phyloP scores from a whole-genome alignment of 1,140 invertebrate genomes.

The Uloborus diversus region DNA sequence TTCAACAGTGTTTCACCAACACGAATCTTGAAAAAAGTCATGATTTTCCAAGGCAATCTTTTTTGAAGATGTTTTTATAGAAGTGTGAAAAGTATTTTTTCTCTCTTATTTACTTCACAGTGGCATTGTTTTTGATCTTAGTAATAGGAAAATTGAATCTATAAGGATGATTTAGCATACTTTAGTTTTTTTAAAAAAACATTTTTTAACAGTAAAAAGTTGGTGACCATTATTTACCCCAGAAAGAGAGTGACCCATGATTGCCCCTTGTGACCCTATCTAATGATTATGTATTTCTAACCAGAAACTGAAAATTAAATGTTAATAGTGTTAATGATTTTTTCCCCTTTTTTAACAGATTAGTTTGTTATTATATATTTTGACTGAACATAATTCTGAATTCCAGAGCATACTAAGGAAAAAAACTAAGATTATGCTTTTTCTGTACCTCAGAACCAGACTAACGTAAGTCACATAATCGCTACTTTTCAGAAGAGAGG shows the following conservation, averaged over 20 bases:
- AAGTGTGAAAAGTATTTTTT: too few species aligned
- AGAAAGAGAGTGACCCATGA: background rate
- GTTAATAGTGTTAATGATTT: background rate
- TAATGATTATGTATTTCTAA: background rate
- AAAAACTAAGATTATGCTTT: background rate
- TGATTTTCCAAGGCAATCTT: too few species aligned
- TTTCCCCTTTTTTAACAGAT: background rate
- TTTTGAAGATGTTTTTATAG: too few species aligned
- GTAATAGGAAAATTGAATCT: too few species aligned
- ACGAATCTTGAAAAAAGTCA: too few species aligned
- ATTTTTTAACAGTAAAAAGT: too few species aligned
- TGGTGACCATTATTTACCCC: background rate
- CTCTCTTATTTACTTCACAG: too few species aligned
- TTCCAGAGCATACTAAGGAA: background rate
- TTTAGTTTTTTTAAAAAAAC: too few species aligned
- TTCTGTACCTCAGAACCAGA: background rate
- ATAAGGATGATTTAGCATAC: too few species aligned
- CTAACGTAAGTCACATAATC: background rate
- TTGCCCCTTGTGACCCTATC: background rate
- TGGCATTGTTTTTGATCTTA: too few species aligned
- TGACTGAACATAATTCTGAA: background rate
- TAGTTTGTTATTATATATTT: background rate
- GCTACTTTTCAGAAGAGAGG: background rate
- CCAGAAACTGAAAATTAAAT: background rate
- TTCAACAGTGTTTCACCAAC: too few species aligned